Evolutionary conservation across 2,888 invertebrate genomes (phyloP), one percentile per base, ranked within the genome.

Genomic region (Nomada lathburiana): DNA sequence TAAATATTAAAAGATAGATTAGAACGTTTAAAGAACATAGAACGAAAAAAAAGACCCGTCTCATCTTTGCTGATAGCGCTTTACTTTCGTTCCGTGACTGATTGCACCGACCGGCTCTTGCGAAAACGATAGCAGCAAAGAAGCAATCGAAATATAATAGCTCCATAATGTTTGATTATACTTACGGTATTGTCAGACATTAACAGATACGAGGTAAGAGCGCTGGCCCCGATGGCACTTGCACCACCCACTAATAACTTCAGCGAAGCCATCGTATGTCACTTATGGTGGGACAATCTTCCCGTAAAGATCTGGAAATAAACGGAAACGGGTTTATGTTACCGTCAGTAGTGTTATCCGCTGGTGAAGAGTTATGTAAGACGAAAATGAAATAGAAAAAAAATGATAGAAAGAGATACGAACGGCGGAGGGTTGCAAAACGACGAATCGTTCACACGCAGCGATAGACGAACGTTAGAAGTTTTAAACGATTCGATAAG

Each of bases 171-270:
- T 20, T 20, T 26, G 16, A 50, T 59, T 20, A 67, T 85, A 92
- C 92, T 90, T 86, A 94, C 93, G 67, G 91, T 85, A 64, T 88
- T 91, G 91, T 96, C 95, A 3, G 95, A 95, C 50, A 95, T 93
- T 59, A 96, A 92, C 64, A 95, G 94, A 94, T 96, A 96, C 18
- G 95, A 94, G 0, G 96, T 95, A 20, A 96, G 86, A 55, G 95
- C 96, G 81, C 96, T 96, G 18, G 96, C 95, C 63, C 95, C 95
- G 20, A 95, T 95, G 1, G 96, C 95, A 82, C 95, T 94, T 69
- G 96, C 95, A 57, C 95, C 95, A 29, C 96, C 94, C 81, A 96
- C 94, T 84, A 96, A 92, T 92, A 95, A 83, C 85, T 90, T 91
- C 72, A 93, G 82, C 71, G 91, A 90, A 63, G 93, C 92, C 93